These are phyloP conservation scores for Bubo blakistoni DNA, from an alignment of 2,113 vertebrate genomes.

Conservation along the genomic window DNA sequence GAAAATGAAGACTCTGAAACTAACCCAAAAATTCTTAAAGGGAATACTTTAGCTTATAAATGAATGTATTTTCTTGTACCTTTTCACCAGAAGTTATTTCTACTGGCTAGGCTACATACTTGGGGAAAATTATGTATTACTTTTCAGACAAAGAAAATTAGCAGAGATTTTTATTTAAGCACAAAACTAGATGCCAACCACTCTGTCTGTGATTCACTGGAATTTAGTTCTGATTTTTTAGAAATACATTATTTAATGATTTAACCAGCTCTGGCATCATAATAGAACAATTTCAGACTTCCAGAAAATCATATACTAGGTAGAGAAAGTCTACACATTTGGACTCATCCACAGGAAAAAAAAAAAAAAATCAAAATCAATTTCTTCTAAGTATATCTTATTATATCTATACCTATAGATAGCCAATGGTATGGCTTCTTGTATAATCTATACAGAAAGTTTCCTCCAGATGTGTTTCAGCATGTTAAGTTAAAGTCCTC, in stretches of 20 bases:
- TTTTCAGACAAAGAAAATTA: neutral
- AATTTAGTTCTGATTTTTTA: neutral
- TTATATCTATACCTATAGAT: neutral
- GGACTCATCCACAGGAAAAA: neutral
- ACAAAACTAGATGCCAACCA: neutral
- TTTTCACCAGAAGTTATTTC: neutral
- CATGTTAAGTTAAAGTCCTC: neutral
- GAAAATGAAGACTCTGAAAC: neutral
- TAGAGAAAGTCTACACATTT: neutral
- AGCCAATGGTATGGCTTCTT: neutral
- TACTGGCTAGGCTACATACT: neutral
- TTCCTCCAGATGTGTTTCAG: neutral
- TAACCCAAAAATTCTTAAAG: neutral
- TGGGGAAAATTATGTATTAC: neutral
- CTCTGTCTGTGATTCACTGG: neutral
- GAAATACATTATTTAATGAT: neutral
- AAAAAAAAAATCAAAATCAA: neutral
- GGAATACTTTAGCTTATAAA: neutral
- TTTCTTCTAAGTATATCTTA: neutral
- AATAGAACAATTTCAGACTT: neutral
- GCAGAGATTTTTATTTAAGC: neutral
- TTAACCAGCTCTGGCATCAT: neutral
- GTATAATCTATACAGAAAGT: neutral
- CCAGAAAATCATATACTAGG: neutral
- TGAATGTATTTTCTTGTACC: neutral